These are phyloP conservation scores for Eilema caniola DNA, from an alignment of 2,888 invertebrate species.

Conservation along the genomic window DNA sequence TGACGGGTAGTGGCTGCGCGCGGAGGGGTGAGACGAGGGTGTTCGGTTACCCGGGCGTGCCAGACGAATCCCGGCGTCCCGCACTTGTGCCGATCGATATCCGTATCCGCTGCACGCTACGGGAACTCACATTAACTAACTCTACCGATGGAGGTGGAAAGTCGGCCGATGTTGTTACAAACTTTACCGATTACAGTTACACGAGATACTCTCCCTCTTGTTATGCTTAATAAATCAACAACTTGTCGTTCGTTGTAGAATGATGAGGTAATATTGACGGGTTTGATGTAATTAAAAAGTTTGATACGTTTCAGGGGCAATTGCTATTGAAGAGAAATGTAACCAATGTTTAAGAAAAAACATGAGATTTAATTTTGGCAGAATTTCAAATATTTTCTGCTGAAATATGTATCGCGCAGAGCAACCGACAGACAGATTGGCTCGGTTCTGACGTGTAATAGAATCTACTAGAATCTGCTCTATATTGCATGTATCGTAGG, in stretches of 20 bases:
- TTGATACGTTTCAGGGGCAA: constrained; percentile 23
- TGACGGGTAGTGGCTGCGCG: constrained; percentile 57
- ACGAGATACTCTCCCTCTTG: constrained; percentile 69
- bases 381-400: constrained; percentile 34
- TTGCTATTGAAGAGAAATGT: constrained; percentile 15
- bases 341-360: constrained; percentile 20
- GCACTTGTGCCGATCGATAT: constrained; percentile 83
- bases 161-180: constrained; percentile 82
- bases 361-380: constrained; percentile 42
- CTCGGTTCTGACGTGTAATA: constrained; percentile 30
- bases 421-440: constrained; percentile 39
- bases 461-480: constrained; percentile 29
- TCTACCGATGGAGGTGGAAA: constrained; percentile 77
- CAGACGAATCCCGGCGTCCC: constrained; percentile 84
- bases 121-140: constrained; percentile 83
- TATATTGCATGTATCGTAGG: constrained; percentile 17
- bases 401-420: constrained; percentile 29
- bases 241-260: constrained; percentile 51
- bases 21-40: constrained; percentile 59
- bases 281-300: constrained; percentile 27
- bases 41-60: constrained; percentile 72
- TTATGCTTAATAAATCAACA: constrained; percentile 75
- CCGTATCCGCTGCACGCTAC: constrained; percentile 80
- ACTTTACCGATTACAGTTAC: constrained; percentile 82
- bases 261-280: constrained; percentile 49